These are phyloP conservation scores for Pristiophorus japonicus DNA, from an alignment of 2,113 vertebrate species.

Conservation along the genomic window DNA sequence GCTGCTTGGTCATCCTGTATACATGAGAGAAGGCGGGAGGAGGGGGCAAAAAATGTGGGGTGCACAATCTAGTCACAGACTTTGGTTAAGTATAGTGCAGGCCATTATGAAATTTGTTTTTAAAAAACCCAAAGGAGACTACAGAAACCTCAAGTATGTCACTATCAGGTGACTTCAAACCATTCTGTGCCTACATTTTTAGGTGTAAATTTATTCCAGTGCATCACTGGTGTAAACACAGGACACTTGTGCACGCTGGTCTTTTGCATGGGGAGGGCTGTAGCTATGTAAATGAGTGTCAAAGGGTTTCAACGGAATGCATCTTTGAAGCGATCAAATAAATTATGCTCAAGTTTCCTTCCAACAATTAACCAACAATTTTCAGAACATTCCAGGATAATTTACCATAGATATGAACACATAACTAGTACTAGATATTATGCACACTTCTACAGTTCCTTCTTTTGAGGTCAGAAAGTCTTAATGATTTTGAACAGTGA, in stretches of 20 bases:
- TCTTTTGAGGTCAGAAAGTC: neutral
- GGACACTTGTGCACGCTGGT: too few relatives aligned
- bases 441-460: neutral
- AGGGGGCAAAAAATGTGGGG: neutral
- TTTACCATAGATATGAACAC: neutral
- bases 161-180: neutral
- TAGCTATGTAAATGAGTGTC: neutral
- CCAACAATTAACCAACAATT: neutral
- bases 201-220: neutral
- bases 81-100: neutral
- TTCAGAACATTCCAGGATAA: neutral
- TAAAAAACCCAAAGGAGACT: neutral
- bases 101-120: neutral
- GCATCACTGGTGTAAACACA: too few relatives aligned
- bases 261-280: neutral
- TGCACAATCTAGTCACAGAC: neutral
- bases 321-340: neutral
- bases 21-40: too few relatives aligned
- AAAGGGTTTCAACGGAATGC: neutral
- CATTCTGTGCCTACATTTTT: neutral
- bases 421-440: neutral
- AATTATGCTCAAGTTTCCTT: neutral
- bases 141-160: too few relatives aligned
- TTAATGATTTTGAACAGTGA: neutral
- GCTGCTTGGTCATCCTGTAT: neutral